A percentile compares a stretch with the other conserved stretches of the same genome.
These are phyloP conservation scores for Notoglanidium macrostoma DNA, from an alignment of 2,797 vertebrate species.

Conservation along the genomic window DNA sequence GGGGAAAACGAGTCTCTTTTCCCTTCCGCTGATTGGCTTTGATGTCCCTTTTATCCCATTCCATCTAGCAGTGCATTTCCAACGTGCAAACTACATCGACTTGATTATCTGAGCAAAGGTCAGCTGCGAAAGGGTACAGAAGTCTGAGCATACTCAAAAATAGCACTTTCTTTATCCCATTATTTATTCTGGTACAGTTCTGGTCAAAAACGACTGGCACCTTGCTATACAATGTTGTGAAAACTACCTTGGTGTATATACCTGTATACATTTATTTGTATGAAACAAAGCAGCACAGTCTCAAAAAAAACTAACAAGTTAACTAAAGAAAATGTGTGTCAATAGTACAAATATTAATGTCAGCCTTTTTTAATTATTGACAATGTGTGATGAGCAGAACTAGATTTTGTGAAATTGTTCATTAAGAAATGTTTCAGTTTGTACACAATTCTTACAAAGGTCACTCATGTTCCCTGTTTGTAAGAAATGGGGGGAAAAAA, in stretches of 20 bases:
- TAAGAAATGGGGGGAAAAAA: not conserved
- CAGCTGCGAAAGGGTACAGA: not conserved
- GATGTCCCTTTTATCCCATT: constrained; percentile 29
- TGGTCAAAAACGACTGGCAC: not conserved
- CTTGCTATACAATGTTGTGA: not conserved
- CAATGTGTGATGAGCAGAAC: no score
- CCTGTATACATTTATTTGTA: not conserved
- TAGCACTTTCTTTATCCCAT: not conserved
- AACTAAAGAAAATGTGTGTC: not conserved
- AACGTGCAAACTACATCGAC: constrained; percentile 41
- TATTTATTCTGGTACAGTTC: constrained; percentile 4
- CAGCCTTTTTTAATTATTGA: not conserved
- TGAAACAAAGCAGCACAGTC: not conserved
- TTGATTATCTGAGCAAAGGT: not conserved
- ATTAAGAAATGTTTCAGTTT: not conserved
- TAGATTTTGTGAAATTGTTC: not conserved
- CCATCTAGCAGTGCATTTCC: constrained; percentile 70
- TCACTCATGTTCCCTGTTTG: not conserved
- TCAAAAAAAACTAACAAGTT: not conserved
- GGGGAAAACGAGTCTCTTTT: constrained; percentile 20
- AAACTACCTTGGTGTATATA: not conserved
- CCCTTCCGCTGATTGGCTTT: constrained; percentile 47
- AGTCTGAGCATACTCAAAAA: not conserved
- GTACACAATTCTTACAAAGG: not conserved
- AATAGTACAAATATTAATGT: not conserved